Percentiles rank a stretch among this genome's conserved stretches.
phyloP scores from a whole-genome alignment of 2,113 vertebrate genomes.

The Ammodytes marinus region DNA sequence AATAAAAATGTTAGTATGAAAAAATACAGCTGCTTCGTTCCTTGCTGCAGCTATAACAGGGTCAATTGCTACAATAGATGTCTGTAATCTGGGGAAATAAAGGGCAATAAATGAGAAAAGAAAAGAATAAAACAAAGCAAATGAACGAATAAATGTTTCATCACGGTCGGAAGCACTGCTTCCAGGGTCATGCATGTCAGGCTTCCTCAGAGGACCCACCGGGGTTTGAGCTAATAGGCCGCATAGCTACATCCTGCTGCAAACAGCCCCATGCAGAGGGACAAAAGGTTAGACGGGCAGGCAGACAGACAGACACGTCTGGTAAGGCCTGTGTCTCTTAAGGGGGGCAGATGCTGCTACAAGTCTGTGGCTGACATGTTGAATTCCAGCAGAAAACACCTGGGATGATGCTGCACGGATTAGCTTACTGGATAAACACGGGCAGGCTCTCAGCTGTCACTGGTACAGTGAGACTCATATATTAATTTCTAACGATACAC shows the following conservation, averaged over 20 bases:
- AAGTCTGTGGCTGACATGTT: conserved; percentile 61
- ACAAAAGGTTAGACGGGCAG: conserved; percentile 57
- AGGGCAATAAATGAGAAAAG: conserved; percentile 11
- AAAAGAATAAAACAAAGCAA: conserved; percentile 37
- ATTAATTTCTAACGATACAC: neutral
- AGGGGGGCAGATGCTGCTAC: conserved; percentile 67
- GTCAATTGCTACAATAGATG: conserved; percentile 45
- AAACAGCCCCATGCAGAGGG: conserved; percentile 41
- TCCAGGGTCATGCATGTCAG: conserved; percentile 67
- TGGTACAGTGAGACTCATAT: neutral
- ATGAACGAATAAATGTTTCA: conserved; percentile 73
- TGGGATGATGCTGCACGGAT: conserved; percentile 50
- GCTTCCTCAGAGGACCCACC: conserved; percentile 65
- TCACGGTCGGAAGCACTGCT: conserved; percentile 55
- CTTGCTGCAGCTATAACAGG: neutral
- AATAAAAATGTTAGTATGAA: neutral
- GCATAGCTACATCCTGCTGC: conserved; percentile 70
- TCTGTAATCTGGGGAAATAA: conserved; percentile 33
- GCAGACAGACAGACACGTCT: conserved; percentile 49
- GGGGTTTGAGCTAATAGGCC: conserved; percentile 68
- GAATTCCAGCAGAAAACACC: conserved; percentile 68
- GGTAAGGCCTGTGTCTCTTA: conserved; percentile 50
- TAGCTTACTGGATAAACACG: conserved; percentile 38
- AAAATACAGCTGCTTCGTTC: conserved; percentile 2
- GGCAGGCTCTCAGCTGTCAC: neutral